A percentile compares a stretch with the other conserved stretches of the same genome.
Conservation (phyloP, 1,140 invertebrate species). For the Phocides pigmalion region DNA sequence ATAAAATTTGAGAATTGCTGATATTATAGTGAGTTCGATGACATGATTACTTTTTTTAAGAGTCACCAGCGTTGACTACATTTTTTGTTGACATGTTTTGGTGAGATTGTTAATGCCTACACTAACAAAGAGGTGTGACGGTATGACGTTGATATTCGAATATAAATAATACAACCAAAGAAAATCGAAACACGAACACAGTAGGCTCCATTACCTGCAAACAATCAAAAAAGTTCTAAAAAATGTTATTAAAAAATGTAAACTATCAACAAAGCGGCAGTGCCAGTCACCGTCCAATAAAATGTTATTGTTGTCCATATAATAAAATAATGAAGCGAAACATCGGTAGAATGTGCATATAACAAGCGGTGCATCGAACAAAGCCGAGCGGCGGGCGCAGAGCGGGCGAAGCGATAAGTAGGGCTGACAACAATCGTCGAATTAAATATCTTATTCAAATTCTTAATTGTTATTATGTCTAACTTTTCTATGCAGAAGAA, state of each 20-base stretch:
- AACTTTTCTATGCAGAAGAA: no score
- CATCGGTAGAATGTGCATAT: constrained; percentile 26
- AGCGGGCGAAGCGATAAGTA: constrained; percentile 26
- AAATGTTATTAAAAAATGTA: neutral
- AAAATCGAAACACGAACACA: neutral
- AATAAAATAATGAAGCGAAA: constrained; percentile 30
- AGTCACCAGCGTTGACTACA: neutral
- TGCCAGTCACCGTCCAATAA: neutral
- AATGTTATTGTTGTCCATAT: constrained; percentile 19
- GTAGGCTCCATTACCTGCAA: neutral
- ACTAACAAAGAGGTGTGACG: neutral
- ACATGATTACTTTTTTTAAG: no score
- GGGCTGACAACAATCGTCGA: neutral
- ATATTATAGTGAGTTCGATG: no score
- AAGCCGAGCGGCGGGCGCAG: constrained; percentile 51
- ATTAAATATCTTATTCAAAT: no score
- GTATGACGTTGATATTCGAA: no score
- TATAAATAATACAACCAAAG: neutral
- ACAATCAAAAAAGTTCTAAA: neutral
- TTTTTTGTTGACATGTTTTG: neutral
- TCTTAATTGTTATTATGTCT: no score
- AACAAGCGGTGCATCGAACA: constrained; percentile 41
- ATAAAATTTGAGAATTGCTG: no score
- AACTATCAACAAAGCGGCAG: neutral
- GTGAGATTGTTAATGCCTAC: neutral